phyloP scores from a whole-genome alignment of 1,140 invertebrate genomes.

The Dryas iulia region DNA sequence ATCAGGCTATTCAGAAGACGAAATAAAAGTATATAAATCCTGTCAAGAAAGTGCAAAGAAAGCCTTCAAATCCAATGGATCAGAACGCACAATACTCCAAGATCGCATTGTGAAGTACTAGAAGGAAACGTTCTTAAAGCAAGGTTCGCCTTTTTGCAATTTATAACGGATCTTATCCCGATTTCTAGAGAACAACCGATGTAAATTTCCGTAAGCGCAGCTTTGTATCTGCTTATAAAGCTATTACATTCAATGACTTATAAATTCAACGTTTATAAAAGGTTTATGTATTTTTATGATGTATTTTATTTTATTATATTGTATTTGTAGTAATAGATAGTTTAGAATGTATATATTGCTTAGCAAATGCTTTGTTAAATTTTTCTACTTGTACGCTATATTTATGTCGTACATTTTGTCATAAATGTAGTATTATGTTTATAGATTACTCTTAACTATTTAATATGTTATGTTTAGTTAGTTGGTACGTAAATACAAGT shows the following conservation, averaged over 20 bases:
- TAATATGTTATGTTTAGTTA: too few relatives aligned
- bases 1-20: slow-evolving; percentile 13
- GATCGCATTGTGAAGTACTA: slow-evolving; percentile 67
- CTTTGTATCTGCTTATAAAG: slow-evolving; percentile 34
- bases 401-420: too few relatives aligned
- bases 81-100: slow-evolving; percentile 54
- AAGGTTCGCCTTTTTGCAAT: slow-evolving; percentile 66
- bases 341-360: not conserved
- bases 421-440: too few relatives aligned
- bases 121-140: slow-evolving; percentile 68
- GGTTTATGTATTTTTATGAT: not conserved
- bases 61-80: slow-evolving; percentile 49
- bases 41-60: slow-evolving; percentile 45
- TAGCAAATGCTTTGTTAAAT: not conserved
- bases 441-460: too few relatives aligned
- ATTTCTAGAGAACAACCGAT: slow-evolving; percentile 61
- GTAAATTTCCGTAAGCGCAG: slow-evolving; percentile 36
- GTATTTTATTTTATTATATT: not conserved
- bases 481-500: not conserved
- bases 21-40: slow-evolving; percentile 44
- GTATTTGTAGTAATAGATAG: not conserved
- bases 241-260: slow-evolving; percentile 15
- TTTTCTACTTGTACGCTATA: not conserved
- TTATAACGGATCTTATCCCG: slow-evolving; percentile 67
- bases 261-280: not conserved